Evolutionary conservation across 2,113 vertebrate genomes (phyloP), one percentile per base, ranked within the genome.

Genomic region (Orycteropus afer): DNA sequence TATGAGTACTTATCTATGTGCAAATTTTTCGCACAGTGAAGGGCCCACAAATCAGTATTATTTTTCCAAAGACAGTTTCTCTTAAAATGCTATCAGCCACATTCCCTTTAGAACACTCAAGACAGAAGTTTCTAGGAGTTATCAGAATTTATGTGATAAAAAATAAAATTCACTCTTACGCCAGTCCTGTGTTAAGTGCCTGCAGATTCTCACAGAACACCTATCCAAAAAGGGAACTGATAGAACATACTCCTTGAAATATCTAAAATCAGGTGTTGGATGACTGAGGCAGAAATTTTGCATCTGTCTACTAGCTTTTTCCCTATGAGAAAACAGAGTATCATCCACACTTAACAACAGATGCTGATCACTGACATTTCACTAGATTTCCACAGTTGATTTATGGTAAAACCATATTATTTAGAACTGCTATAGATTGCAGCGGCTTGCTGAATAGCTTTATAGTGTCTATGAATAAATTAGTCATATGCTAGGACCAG

Each of bases 51-150:
- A 40, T 53, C n/a, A 67, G n/a, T 89, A 76, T 74, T 79, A 14
- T 76, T 85, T 73, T 61, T 34, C 91, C 71, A 94, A 89, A 83
- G 32, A 86, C 59, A 61, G 5, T 91, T 83, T 57, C 69, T 78
- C 22, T 95, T 51, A 23, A 83, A 86, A 83, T 61, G n/a, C 80
- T 3, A 76, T 47, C 42, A 73, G 59, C 47, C 55, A 51, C 4
- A 25, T 45, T 80, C 11, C 29, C 74, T 89, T 77, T 47, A 27
- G 57, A 86, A 59, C 34, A 11, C 32, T 15, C 1, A 22, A 67
- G n/a, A 20, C 34, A 45, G 65, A 13, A 34, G 45, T 82, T 80
- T 74, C 65, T 87, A 25, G 2, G 34, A 45, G 59, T 40, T 15
- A 59, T 40, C 6, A 53, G 71, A 23, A 49, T 17, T 29, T 55